Conservation (phyloP, 2,888 invertebrate genomes). For the Taenaris catops region DNA sequence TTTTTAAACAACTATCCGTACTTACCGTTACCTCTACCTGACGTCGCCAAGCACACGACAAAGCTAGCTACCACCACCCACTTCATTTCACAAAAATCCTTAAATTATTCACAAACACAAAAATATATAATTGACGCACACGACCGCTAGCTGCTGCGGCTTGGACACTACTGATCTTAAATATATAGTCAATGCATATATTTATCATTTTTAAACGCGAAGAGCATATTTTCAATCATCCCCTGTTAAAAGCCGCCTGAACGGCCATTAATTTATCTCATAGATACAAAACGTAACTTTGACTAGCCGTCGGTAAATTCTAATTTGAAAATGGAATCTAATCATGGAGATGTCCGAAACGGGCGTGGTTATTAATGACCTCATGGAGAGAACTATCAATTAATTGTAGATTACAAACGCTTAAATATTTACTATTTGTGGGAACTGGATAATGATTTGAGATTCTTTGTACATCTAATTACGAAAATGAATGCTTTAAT, state of each 20-base stretch:
- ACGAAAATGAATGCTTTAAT: too few relatives aligned
- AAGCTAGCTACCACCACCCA: conserved; percentile 51
- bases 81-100: conserved; percentile 60
- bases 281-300: conserved; percentile 12
- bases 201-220: conserved; percentile 9
- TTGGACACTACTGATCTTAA: conserved; percentile 46
- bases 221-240: conserved; percentile 16
- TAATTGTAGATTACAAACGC: conserved; percentile 9
- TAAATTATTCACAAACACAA: conserved; percentile 45
- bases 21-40: conserved; percentile 53
- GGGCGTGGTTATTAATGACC: conserved; percentile 27
- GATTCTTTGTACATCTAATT: too few relatives aligned
- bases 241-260: conserved; percentile 11
- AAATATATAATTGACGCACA: conserved; percentile 29
- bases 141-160: conserved; percentile 42
- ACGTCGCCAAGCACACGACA: conserved; percentile 46
- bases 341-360: conserved; percentile 17
- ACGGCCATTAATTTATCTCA: conserved; percentile 7
- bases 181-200: conserved; percentile 13
- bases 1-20: conserved; percentile 20
- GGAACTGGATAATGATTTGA: conserved; percentile 8
- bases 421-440: conserved; percentile 18
- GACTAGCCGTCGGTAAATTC: conserved; percentile 4
- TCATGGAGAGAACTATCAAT: conserved; percentile 19
- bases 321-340: conserved; percentile 18